A percentile compares a stretch with the other conserved stretches of the same genome.
Conservation (phyloP, 1,140 invertebrate genomes). For the Octopus bimaculoides region DNA sequence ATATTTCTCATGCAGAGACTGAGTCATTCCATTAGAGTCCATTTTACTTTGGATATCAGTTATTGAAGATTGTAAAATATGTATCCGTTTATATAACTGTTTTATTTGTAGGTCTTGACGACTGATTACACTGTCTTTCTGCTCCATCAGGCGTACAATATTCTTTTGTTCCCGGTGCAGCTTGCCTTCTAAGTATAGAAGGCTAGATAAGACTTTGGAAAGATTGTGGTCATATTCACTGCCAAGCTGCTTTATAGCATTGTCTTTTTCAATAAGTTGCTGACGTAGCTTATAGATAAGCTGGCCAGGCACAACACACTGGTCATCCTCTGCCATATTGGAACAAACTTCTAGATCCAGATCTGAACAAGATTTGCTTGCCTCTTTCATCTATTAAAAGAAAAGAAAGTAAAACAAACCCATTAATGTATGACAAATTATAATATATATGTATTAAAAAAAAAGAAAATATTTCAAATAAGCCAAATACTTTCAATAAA, state of each 20-base stretch:
- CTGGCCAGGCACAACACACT: not conserved
- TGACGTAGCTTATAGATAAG: not conserved
- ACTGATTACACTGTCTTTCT: not conserved
- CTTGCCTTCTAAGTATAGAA: not conserved
- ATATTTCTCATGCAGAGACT: not conserved
- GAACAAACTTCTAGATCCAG: not conserved
- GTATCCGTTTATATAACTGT: not conserved
- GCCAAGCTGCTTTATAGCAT: not conserved
- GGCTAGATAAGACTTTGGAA: not conserved
- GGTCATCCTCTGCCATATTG: not conserved
- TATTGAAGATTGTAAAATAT: not conserved
- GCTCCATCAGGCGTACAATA: not conserved
- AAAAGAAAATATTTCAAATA: no score
- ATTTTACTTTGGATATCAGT: not conserved
- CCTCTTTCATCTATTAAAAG: constrained; percentile 11
- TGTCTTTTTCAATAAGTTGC: constrained; percentile 5
- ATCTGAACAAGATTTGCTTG: not conserved
- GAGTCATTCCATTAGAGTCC: not conserved
- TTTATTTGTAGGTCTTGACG: not conserved
- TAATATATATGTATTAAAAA: no score
- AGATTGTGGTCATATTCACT: constrained; percentile 10
- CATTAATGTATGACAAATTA: no score
- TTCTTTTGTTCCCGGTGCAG: constrained; percentile 2
- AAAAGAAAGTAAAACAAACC: not conserved
- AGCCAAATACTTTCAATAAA: no score